A percentile compares a stretch with the other conserved stretches of the same genome.
Conservation (phyloP, 2,113 vertebrate species). For the Excalfactoria chinensis region DNA sequence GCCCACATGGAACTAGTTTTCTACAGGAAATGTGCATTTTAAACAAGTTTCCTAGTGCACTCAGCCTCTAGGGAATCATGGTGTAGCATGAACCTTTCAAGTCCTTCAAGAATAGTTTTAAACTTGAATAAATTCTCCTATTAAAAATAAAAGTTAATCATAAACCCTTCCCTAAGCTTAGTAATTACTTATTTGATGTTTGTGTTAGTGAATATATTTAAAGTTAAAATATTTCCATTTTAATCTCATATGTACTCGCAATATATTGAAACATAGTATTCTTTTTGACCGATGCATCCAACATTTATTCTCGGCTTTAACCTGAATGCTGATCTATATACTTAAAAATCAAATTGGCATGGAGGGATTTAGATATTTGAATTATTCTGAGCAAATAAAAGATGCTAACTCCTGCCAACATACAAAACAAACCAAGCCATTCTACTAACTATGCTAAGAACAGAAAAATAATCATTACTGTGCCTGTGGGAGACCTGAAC, state of each 20-base stretch:
- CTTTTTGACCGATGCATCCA: not conserved
- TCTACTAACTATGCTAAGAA: not conserved
- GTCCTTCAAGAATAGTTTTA: slow-evolving; percentile 29
- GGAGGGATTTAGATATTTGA: not conserved
- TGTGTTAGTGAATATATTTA: not conserved
- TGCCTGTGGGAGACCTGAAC: not conserved
- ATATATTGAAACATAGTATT: not conserved
- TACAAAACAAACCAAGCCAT: not conserved
- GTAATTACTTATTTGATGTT: not conserved
- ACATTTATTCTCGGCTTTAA: not conserved
- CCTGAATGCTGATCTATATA: not conserved
- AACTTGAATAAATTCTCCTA: not conserved
- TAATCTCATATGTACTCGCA: not conserved
- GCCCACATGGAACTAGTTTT: slow-evolving; percentile 76
- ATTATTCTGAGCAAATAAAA: not conserved
- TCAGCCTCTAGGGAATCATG: slow-evolving; percentile 51
- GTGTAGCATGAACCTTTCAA: slow-evolving; percentile 34
- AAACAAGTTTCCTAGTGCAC: slow-evolving; percentile 66
- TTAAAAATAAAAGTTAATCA: slow-evolving; percentile 5
- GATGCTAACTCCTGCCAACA: not conserved
- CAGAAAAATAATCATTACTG: not conserved
- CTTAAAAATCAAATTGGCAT: not conserved
- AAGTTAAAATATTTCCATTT: slow-evolving; percentile 17
- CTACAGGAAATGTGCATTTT: slow-evolving; percentile 76
- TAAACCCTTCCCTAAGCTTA: not conserved